These are phyloP conservation scores for Aphyosemion australe DNA, from an alignment of 2,113 vertebrate genomes.

Conservation along the genomic window DNA sequence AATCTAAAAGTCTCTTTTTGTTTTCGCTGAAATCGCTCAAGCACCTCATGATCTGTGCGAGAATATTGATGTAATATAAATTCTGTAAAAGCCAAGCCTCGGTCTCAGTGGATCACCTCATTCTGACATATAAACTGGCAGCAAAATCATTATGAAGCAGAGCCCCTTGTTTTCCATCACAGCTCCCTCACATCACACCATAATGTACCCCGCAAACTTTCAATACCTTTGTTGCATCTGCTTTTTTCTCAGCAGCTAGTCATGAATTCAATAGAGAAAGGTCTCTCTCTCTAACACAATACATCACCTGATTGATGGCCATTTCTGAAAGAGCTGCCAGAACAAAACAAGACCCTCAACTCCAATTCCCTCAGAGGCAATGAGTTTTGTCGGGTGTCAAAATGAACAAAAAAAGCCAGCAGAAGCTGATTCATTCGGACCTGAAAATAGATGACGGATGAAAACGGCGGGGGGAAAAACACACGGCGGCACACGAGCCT, in stretches of 20 bases:
- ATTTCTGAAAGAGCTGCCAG: conserved; percentile 76
- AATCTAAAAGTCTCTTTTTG: conserved; percentile 22
- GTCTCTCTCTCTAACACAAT: conserved; percentile 74
- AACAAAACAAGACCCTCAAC: conserved; percentile 80
- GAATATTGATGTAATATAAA: conserved; percentile 37
- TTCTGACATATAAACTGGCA: conserved; percentile 50
- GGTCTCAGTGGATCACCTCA: conserved; percentile 37
- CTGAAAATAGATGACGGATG: conserved; percentile 67
- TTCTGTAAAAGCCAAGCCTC: conserved; percentile 14
- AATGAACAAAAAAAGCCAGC: conserved; percentile 68
- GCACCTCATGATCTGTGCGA: conserved; percentile 18
- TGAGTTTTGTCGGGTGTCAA: conserved; percentile 81
- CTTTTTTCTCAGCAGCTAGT: conserved; percentile 49
- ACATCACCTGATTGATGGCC: conserved; percentile 78
- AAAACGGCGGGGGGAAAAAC: conserved; percentile 39
- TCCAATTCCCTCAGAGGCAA: conserved; percentile 81
- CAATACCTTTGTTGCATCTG: conserved; percentile 74
- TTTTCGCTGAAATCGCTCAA: conserved; percentile 30
- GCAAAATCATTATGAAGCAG: conserved; percentile 54
- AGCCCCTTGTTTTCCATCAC: conserved; percentile 16
- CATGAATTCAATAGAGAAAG: conserved; percentile 75
- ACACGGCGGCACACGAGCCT: conserved; percentile 20
- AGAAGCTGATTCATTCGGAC: conserved; percentile 70
- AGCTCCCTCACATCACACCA: conserved; percentile 50
- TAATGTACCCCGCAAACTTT: conserved; percentile 72